Evolutionary conservation across 2,888 invertebrate species (phyloP).

Genomic region (Acleris literana): DNA sequence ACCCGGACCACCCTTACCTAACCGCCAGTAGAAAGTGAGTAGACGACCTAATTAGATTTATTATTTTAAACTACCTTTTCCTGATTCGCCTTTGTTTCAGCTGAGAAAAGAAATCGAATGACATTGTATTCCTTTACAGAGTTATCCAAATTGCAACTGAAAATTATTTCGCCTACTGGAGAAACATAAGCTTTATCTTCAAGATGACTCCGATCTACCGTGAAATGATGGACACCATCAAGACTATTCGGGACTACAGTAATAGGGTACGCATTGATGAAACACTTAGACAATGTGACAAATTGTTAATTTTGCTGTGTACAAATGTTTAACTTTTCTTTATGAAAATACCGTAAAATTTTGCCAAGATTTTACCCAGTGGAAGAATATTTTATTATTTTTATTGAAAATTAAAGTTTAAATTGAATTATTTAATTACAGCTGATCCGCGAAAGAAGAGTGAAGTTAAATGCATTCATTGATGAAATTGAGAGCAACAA

Average conservation of each 20-base stretch:
- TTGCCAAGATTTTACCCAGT: too few relatives aligned
- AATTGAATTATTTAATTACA: conserved; percentile 29
- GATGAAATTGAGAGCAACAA: conserved; percentile 46
- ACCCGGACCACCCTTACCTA: conserved; percentile 48
- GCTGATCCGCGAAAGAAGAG: conserved; percentile 46
- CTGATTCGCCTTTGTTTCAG: neutral
- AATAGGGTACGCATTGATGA: conserved; percentile 39
- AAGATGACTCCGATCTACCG: conserved; percentile 45
- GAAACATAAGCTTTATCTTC: conserved; percentile 47
- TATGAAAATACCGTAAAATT: too few relatives aligned
- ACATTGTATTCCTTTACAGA: conserved; percentile 39
- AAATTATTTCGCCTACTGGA: conserved; percentile 53
- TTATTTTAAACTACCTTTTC: neutral
- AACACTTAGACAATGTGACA: too few relatives aligned
- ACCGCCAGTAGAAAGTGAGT: conserved; percentile 45
- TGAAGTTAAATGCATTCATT: conserved; percentile 42
- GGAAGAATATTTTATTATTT: too few relatives aligned
- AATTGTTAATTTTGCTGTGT: too few relatives aligned
- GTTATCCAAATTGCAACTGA: conserved; percentile 45
- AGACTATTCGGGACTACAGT: conserved; percentile 43
- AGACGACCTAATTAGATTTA: conserved; percentile 22
- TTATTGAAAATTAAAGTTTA: too few relatives aligned
- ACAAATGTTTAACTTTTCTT: too few relatives aligned
- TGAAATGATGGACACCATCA: conserved; percentile 48
- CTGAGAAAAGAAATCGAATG: neutral